Percentiles rank a stretch among this genome's conserved stretches.
phyloP scores from a whole-genome alignment of 2,797 vertebrate species.

The Propithecus perrieri region DNA sequence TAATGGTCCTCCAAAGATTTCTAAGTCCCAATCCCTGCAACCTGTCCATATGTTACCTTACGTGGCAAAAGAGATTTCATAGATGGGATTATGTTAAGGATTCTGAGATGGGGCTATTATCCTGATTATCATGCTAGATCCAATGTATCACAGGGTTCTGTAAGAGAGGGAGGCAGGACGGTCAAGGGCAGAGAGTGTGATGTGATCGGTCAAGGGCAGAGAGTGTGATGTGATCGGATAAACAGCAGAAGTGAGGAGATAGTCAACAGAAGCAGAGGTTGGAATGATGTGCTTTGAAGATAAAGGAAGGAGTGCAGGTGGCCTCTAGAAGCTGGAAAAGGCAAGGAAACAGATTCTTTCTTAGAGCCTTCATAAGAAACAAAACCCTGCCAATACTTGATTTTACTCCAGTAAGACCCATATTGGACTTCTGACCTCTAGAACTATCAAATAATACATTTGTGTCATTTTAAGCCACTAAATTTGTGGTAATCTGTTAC shows the following conservation, averaged over 20 bases:
- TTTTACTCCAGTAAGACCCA: not conserved
- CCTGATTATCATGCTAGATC: not conserved
- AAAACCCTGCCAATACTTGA: not conserved
- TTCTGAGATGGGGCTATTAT: not conserved
- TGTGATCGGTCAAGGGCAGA: not conserved
- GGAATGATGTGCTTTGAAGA: not conserved
- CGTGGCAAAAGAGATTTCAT: not conserved
- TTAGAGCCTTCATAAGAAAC: not conserved
- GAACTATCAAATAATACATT: not conserved
- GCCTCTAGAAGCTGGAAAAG: not conserved
- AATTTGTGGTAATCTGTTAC: not conserved
- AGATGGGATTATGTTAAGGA: not conserved
- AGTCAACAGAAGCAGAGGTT: not conserved
- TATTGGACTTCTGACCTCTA: not conserved
- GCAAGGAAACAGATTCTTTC: not conserved
- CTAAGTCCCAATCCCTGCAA: not conserved
- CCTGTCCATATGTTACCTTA: not conserved
- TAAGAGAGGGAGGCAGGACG: not conserved
- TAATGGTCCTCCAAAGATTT: not conserved
- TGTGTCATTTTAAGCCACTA: not conserved
- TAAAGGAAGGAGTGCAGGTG: not conserved
- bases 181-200: rapidly evolving
- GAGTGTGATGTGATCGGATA: not conserved
- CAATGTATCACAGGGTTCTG: not conserved
- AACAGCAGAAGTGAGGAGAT: not conserved